Conservation (phyloP, 2,113 vertebrate genomes). For the Oreochromis aureus region DNA sequence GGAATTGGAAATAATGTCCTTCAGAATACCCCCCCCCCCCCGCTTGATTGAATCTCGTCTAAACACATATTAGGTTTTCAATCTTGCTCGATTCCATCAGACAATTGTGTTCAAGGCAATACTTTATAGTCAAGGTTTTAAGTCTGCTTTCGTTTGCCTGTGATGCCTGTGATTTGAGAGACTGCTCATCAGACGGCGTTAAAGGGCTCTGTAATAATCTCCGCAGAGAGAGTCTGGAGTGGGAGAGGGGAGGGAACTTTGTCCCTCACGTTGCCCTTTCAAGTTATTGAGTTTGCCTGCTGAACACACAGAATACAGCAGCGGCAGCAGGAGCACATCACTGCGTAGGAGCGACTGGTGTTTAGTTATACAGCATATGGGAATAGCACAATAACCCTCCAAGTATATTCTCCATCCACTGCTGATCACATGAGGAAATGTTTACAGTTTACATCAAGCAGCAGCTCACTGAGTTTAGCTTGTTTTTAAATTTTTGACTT, state of each 20-base stretch:
- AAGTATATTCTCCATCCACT: not conserved
- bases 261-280: conserved; percentile 52
- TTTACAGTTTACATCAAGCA: not conserved
- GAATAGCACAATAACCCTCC: not conserved
- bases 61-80: conserved; percentile 35
- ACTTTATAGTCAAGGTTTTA: conserved; percentile 18
- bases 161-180: not conserved
- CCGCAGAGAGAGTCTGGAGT: conserved; percentile 16
- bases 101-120: not conserved
- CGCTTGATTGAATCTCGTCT: conserved; percentile 21
- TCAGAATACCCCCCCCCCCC: not conserved
- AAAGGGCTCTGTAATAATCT: conserved; percentile 50
- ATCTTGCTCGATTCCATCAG: conserved; percentile 44
- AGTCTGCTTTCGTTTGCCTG: conserved; percentile 14
- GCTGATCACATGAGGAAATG: not conserved
- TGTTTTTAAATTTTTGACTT: not conserved
- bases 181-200: conserved; percentile 23
- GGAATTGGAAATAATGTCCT: conserved; percentile 21
- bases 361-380: not conserved
- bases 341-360: not conserved
- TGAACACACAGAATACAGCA: conserved; percentile 52
- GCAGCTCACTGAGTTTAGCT: not conserved
- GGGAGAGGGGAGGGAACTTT: conserved; percentile 23
- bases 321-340: not conserved
- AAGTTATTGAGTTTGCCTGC: conserved; percentile 63